Base-by-base conservation (phyloP, 2,113 vertebrate species). In the Hyperoodon ampullatus region DNA sequence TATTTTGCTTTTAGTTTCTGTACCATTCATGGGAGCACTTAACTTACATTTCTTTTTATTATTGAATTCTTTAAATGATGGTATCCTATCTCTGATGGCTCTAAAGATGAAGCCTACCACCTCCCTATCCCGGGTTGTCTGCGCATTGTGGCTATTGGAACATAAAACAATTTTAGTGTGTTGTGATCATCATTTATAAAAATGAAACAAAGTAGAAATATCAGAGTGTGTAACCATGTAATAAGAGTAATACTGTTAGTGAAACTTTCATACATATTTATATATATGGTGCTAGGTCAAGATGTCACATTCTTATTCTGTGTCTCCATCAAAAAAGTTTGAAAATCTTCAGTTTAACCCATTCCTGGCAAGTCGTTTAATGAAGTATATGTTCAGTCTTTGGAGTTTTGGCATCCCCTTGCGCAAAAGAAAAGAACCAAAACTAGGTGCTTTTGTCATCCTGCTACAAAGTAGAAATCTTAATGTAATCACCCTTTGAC, bases 1-100 rank as follows among this genome's bases (percentile, higher is more conserved):
- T 77, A 11, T 90, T 72, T 90, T 87, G 39, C 65, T 89, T 92
- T 95, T 75, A 95, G 78, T 47, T 95, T 95, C 65, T 92, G 3
- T 88, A 72, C 35, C 6, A 39, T 42, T 92, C n/a, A 42, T 58
- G 15, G 77, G 61, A 44, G 50, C 50, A 88, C 75, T 95, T 92
- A 50, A 33, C n/a, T 93, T 72, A 23, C 13, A 6, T 50, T 72
- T n/a, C 19, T 39, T 88, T 90, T 93, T 71, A 70, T 95, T 88
- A 84, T 3, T 93, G 33, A 87, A 77, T 35, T 74, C 90, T 93
- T 84, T 5, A 72, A 61, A 86, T 74, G 47, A 72, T 78, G 28
- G 33, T 95, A n/a, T 77, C 8, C 35, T 50, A 3, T 94, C 82
- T 86, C 39, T 53, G 21, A 90, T 83, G 28, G 28, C 66, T 82